A percentile compares a stretch with the other conserved stretches of the same genome.
Evolutionary conservation across 2,888 invertebrate genomes (phyloP).

Genomic region (Sylvicola cinctus): DNA sequence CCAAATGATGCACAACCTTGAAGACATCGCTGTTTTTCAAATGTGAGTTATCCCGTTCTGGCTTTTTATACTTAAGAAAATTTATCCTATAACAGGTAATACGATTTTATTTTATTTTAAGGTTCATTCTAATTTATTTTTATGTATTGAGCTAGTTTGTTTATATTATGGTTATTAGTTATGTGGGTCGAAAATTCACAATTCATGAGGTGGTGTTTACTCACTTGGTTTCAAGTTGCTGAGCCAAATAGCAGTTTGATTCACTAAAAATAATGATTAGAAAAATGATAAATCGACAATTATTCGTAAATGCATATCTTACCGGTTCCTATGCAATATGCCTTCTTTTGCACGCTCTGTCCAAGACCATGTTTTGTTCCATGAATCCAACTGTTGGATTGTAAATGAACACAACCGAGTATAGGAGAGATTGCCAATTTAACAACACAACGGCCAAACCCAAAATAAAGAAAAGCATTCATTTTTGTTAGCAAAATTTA

Average conservation of each 20-base stretch:
- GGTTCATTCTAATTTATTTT: neutral
- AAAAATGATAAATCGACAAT: conserved; percentile 5
- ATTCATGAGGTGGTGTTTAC: too few relatives aligned
- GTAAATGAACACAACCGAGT: too few relatives aligned
- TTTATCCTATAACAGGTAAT: conserved; percentile 46
- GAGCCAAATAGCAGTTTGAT: conserved; percentile 31
- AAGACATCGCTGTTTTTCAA: conserved; percentile 62
- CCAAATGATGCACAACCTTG: conserved; percentile 58
- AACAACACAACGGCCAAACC: too few relatives aligned
- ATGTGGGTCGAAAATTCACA: neutral
- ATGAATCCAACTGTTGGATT: conserved; percentile 45
- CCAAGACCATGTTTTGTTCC: conserved; percentile 42
- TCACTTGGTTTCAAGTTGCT: conserved; percentile 16
- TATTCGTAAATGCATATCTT: neutral
- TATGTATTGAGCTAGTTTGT: neutral
- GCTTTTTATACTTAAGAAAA: conserved; percentile 76
- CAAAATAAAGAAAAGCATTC: too few relatives aligned
- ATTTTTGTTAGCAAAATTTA: too few relatives aligned
- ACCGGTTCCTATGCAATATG: conserved; percentile 1
- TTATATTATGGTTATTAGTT: neutral
- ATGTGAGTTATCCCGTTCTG: conserved; percentile 50
- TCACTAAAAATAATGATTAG: conserved; percentile 26
- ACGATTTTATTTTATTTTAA: neutral
- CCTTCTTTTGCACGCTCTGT: conserved; percentile 8
- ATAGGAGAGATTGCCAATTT: too few relatives aligned